These are phyloP conservation scores for Euthynnus affinis DNA, from an alignment of 2,797 vertebrate species.

Conservation along the genomic window DNA sequence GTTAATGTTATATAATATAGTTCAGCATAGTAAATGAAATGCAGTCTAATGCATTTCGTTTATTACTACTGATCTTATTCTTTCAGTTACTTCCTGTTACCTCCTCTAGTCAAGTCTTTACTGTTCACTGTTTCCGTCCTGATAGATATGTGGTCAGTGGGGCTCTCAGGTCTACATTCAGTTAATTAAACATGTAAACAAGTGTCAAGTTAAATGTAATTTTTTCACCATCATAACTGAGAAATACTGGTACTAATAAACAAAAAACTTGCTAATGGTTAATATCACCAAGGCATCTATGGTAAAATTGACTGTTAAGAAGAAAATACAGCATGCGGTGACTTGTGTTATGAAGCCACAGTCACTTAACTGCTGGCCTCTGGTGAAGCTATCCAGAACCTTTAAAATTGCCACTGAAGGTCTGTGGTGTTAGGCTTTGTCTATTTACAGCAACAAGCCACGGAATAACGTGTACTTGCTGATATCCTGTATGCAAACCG, in stretches of 20 bases:
- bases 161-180: background rate
- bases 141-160: background rate
- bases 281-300: conserved; percentile 40
- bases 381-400: conserved; percentile 3
- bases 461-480: conserved; percentile 29
- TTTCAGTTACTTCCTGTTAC: background rate
- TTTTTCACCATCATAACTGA: background rate
- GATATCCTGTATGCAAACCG: background rate
- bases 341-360: background rate
- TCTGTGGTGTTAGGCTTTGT: conserved; percentile 11
- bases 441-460: conserved; percentile 43
- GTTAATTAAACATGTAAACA: background rate
- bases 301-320: conserved; percentile 18
- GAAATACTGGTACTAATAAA: conserved; percentile 12
- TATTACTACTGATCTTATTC: background rate
- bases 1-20: conserved; percentile 7
- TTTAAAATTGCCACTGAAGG: background rate
- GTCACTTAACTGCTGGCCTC: conserved; percentile 4
- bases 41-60: too few species aligned
- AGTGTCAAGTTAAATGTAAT: background rate
- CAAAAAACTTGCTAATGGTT: background rate
- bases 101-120: background rate
- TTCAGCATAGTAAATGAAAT: background rate
- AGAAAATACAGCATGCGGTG: background rate
- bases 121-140: conserved; percentile 15